Percentiles rank a stretch among this genome's conserved stretches.
Evolutionary conservation across 2,113 vertebrate genomes (phyloP).

Genomic region (Sylvia atricapilla): DNA sequence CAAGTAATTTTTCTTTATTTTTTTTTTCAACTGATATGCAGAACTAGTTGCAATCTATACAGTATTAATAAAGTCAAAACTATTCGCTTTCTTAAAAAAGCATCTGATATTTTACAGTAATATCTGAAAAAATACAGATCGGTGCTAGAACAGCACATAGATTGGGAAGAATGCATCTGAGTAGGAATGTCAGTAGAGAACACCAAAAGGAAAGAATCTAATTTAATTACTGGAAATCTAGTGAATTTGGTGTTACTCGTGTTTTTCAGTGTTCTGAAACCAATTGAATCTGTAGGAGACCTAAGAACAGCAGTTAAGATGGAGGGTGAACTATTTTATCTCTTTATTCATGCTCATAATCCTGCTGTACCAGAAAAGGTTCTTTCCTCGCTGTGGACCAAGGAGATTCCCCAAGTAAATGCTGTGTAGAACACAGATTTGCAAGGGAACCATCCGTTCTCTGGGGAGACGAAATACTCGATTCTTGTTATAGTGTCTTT

Average conservation of each 20-base stretch:
- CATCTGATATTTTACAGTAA: background rate
- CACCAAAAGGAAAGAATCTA: background rate
- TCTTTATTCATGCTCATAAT: background rate
- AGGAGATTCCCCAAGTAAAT: background rate
- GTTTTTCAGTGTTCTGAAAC: background rate
- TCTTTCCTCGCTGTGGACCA: background rate
- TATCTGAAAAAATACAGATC: background rate
- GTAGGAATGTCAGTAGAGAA: background rate
- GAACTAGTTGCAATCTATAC: background rate
- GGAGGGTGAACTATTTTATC: background rate
- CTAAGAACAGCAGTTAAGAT: background rate
- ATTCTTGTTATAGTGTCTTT: background rate
- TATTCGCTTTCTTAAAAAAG: background rate
- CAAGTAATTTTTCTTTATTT: background rate
- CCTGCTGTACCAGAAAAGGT: background rate
- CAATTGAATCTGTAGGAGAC: background rate
- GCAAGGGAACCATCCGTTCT: fast-evolving
- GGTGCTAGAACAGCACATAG: background rate
- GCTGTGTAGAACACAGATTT: background rate
- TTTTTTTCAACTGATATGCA: background rate
- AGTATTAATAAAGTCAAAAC: background rate
- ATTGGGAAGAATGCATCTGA: background rate
- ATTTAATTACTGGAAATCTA: background rate
- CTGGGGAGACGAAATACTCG: background rate
- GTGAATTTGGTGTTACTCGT: background rate